phyloP scores from a whole-genome alignment of 2,113 vertebrate species.

The Rhynchopsitta pachyrhyncha region DNA sequence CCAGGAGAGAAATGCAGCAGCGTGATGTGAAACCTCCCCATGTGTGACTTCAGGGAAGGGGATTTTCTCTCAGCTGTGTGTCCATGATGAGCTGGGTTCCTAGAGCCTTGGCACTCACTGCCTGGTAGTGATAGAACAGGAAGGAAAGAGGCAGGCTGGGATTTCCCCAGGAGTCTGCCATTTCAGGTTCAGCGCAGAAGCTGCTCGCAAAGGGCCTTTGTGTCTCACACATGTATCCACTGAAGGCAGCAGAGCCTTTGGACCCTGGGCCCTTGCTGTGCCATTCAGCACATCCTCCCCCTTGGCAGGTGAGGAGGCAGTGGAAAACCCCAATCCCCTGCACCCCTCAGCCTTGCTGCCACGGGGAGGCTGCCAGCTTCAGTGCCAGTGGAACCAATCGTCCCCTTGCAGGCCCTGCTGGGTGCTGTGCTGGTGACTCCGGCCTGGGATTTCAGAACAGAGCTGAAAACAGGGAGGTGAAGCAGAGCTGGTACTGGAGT shows the following conservation, averaged over 20 bases:
- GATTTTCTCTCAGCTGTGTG: too few relatives aligned
- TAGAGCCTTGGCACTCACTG: not conserved
- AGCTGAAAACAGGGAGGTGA: not conserved
- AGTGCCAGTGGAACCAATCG: not conserved
- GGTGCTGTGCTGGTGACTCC: not conserved
- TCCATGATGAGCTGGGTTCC: not conserved
- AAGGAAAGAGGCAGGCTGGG: not conserved
- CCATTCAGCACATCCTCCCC: not conserved
- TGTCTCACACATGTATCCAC: fast-evolving
- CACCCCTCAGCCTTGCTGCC: not conserved
- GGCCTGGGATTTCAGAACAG: not conserved
- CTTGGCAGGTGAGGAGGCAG: not conserved
- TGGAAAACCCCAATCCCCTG: too few relatives aligned
- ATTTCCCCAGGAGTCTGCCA: not conserved
- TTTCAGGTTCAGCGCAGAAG: not conserved
- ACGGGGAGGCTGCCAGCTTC: not conserved
- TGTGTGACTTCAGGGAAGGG: not conserved
- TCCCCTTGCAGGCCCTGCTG: not conserved
- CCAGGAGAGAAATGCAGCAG: not conserved
- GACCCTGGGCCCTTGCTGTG: not conserved
- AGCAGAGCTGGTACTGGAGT: not conserved
- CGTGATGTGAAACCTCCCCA: not conserved
- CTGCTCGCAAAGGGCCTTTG: not conserved
- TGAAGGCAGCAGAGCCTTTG: not conserved
- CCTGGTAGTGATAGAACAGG: fast-evolving